Evolutionary conservation across 2,888 invertebrate species (phyloP), one percentile per base, ranked within the genome.

Genomic region (Nebria brevicollis): DNA sequence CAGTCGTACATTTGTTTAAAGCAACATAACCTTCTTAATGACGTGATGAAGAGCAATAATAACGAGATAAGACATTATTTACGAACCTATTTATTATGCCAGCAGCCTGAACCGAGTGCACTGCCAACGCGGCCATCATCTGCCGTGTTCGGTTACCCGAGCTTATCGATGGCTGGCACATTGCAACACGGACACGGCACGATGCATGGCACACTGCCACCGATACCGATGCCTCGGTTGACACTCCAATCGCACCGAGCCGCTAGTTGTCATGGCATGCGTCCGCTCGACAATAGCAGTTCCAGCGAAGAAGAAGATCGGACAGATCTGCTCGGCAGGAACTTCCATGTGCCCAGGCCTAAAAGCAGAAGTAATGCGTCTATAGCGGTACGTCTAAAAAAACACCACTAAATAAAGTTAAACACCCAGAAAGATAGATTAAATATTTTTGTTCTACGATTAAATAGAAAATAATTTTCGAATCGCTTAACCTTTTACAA

Each of bases 141-240:
- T 2, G 96, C 95, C 3, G 93, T 96, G 92, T 96, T 95, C 86
- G 95, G 94, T 2, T 96, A 96, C 87, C 95, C 95, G 20, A 88
- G 86, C 78, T 87, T 93, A 85, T 89, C 91, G 1, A 87, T 91
- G 85, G 89, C 89, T 73, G 91, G 91, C 64, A 90, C 90, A 0
- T 86, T 92, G 81, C 88, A 87, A 70, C 87, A 83, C 74, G 85
- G 86, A 75, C 85, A 86, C 34, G 85, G 86, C 77, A 89, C 89
- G 70, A 87, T 90, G 80, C 93, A 90, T 78, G 91, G 91, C 4
- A 91, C 91, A 65, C 84, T 92, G 78, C 93, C 95, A 0, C 96
- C 96, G 1, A 93, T 95, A 77, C 95, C 95, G 2, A 86, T 95
- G 85, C 95, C 95, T 72, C 89, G 92, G 82, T 87, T 92, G 86